Percentiles rank a stretch among this genome's conserved stretches.
Evolutionary conservation across 2,113 vertebrate genomes (phyloP).

Genomic region (Stictonetta naevosa): DNA sequence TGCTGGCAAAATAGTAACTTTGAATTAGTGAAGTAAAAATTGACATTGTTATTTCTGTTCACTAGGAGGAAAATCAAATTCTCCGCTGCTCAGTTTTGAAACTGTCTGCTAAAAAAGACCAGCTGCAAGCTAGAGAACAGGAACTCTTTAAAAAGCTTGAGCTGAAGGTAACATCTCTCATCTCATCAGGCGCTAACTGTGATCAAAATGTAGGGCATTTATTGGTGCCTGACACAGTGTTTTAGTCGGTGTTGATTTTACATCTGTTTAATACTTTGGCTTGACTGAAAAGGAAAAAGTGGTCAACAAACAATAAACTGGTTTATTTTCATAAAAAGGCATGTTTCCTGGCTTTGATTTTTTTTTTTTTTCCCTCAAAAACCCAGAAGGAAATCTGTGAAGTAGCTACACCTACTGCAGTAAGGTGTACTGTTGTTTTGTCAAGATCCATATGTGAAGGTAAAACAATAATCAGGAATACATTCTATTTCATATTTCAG

Average conservation of each 20-base stretch:
- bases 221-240: background rate
- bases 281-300: background rate
- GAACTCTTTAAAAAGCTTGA: slow-evolving; percentile 86
- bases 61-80: slow-evolving; percentile 84
- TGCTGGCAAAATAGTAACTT: background rate
- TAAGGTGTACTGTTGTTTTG: background rate
- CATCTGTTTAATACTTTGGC: background rate
- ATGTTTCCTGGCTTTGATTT: background rate
- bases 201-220: background rate
- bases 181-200: background rate
- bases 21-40: background rate
- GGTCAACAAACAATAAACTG: background rate
- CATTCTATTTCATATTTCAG: slow-evolving; percentile 56
- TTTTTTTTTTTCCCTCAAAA: fast-evolving
- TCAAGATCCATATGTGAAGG: background rate
- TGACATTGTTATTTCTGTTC: background rate
- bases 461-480: background rate
- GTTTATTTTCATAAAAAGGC: background rate
- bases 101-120: slow-evolving; percentile 85
- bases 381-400: background rate
- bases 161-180: slow-evolving; percentile 81
- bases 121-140: slow-evolving; percentile 88
- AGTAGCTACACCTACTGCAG: background rate
- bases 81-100: slow-evolving; percentile 82
- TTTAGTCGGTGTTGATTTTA: background rate